Base-by-base conservation (phyloP, 2,797 vertebrate species). In the Sparidentex hasta region DNA sequence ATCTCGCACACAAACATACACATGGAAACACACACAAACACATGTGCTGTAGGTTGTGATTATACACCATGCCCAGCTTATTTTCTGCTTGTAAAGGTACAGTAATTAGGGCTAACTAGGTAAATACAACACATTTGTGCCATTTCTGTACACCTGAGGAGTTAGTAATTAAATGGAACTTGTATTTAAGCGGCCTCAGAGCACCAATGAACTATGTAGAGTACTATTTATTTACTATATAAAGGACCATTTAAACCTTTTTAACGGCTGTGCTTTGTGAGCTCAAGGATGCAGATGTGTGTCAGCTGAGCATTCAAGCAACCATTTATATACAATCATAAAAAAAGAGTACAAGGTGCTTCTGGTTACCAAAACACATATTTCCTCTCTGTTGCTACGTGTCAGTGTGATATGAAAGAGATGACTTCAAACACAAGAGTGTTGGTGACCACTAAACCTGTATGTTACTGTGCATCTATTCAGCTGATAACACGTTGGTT, bases 31-130 rank as follows among this genome's bases (percentile, higher is more conserved):
- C 67, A 65, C 71, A 65, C 78, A 62, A 63, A 76, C 66, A 68
- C 41, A 76, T 56, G 48, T 68, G 11, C 9, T 38, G 38, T 8
- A 50, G 44, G 65, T 65, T 72, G 68, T 73, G 73, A 71, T 81
- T 73, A 84, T 55, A 70, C 74, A 71, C 47, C 74, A 20, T 68
- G 74, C 59, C 41, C 1, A 29, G 61, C 76, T 51, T 54, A 51
- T 89, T 90, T 88, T 91, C 85, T 84, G 82, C 89, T 90, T 85
- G 87, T 91, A 86, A 91, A 93, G 54, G 44, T 69, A 12, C 47
- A 56, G 65, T 83, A 81, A 91, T 84, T 67, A 67, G 65, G 65
- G 64, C 38, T 72, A 73, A 83, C 66, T 64, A 51, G 65, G 69
- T 80, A 75, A 86, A 84, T 59, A 64, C 46, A 50, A 58, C 63